These are phyloP conservation scores for Mus caroli DNA, from an alignment of 2,797 vertebrate species.

Conservation along the genomic window DNA sequence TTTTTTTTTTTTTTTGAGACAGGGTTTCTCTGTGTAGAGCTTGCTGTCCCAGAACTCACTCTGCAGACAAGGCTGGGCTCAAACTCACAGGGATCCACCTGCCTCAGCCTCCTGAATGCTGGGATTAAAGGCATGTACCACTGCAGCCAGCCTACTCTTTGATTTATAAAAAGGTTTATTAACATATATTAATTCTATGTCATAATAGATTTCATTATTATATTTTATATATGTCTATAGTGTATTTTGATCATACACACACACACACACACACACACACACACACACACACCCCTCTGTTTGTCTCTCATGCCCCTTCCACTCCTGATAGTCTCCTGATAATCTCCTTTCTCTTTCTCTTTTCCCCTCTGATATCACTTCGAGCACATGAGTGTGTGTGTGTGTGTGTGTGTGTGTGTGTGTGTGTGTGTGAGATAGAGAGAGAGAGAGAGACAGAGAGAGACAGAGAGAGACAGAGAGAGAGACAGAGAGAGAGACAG, in stretches of 20 bases:
- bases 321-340: background rate
- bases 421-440: background rate
- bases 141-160: background rate
- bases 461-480: too few species aligned
- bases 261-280: background rate
- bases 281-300: background rate
- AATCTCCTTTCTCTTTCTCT: background rate
- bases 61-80: background rate
- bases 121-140: background rate
- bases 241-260: background rate
- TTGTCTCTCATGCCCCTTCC: background rate
- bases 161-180: background rate
- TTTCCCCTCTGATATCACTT: too few species aligned
- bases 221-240: background rate
- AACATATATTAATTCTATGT: background rate
- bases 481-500: too few species aligned
- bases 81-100: background rate
- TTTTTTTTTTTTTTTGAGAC: background rate
- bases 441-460: too few species aligned
- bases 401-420: background rate
- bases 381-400: background rate
- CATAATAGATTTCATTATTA: background rate
- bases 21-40: background rate
- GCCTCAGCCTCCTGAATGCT: background rate
- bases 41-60: background rate